Percentiles rank a stretch among this genome's conserved stretches.
These are phyloP conservation scores for Spatulosminthurus flaviceps DNA, from an alignment of 2,888 invertebrate genomes.

Conservation along the genomic window DNA sequence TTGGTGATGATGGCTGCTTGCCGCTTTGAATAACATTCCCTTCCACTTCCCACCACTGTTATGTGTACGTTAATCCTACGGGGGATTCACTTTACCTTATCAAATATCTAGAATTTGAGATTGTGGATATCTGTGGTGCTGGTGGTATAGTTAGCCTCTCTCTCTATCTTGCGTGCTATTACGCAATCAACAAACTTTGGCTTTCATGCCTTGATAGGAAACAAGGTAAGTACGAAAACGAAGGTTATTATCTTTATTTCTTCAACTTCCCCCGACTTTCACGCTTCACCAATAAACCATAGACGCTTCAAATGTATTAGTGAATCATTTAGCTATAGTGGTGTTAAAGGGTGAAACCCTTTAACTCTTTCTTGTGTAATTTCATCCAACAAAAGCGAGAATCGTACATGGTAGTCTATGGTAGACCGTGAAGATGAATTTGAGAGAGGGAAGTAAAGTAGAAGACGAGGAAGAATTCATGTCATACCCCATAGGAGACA, in stretches of 20 bases:
- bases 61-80: background rate
- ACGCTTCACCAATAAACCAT: slow-evolving; percentile 32
- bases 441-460: background rate
- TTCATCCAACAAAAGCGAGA: too few relatives aligned
- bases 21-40: slow-evolving; percentile 18
- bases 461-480: background rate
- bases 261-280: slow-evolving; percentile 23
- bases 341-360: background rate
- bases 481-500: background rate
- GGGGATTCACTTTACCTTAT: slow-evolving; percentile 14
- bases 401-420: too few relatives aligned
- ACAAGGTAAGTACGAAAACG: slow-evolving; percentile 6
- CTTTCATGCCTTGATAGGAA: slow-evolving; percentile 41
- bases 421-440: background rate
- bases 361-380: background rate
- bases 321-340: background rate
- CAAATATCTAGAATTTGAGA: slow-evolving; percentile 18
- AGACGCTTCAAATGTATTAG: background rate
- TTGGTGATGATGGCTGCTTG: slow-evolving; percentile 14
- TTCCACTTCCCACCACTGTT: background rate
- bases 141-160: background rate
- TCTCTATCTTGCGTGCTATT: slow-evolving; percentile 39
- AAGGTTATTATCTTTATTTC: slow-evolving; percentile 18
- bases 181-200: slow-evolving; percentile 43
- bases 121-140: slow-evolving; percentile 21